Base-by-base conservation (phyloP, 2,113 vertebrate species). In the Microcebus tavaratra region DNA sequence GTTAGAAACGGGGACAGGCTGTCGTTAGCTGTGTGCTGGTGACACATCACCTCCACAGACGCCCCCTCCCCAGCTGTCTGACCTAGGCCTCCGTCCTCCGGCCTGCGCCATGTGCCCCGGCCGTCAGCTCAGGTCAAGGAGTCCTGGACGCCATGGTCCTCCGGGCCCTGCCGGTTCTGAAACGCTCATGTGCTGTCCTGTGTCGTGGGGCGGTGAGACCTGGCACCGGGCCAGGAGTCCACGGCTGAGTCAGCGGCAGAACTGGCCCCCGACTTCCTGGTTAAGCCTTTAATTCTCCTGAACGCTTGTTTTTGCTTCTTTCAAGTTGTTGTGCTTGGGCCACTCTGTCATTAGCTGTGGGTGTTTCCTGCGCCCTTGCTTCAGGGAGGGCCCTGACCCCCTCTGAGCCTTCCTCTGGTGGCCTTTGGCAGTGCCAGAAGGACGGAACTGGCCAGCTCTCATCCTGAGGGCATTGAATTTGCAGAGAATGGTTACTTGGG, bases 211-310 rank as follows among this genome's bases (percentile, higher is more conserved):
- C 76, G 1, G 20, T 67, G 31, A 23, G 65, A 29, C 59, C 59
- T 81, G 59, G 39, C 84, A 42, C 83, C n/a, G 80, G 70, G 63
- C 88, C 25, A 14, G 87, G 94, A 90, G 67, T 76, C 90, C 90
- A 34, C 7, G 92, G 92, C n/a, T 5, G 85, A 95, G 94, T 96
- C 97, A 98, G 96, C 27, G 81, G 94, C 83, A 95, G 89, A 95
- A 95, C 97, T 91, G 88, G 97, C 88, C 95, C 81, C 73, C 31
- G n/a, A 92, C 97, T 97, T 97, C 97, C 96, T 95, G 93, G 78
- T 57, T 48, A 80, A 93, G 94, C 95, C 94, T 97, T 94, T 98
- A 84, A 97, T 97, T 92, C 97, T 94, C 72, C 57, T 20, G 63
- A 92, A 85, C 0, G 86, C 94, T 94, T 97, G 94, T 92, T 97